Conservation (phyloP, 2,797 vertebrate genomes). For the Australoheros facetus region DNA sequence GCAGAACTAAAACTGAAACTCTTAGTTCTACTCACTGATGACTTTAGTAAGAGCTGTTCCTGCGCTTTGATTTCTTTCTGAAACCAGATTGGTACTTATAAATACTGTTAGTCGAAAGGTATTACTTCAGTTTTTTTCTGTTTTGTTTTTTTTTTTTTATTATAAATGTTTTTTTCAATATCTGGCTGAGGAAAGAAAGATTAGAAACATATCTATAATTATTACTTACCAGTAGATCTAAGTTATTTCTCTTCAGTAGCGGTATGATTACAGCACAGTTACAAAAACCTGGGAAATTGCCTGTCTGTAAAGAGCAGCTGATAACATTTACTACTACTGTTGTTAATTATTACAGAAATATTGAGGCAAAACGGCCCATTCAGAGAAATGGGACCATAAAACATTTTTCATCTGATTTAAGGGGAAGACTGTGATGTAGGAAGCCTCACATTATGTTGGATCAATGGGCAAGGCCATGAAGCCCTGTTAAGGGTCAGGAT, state of each 20-base stretch:
- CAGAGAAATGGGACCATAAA: not conserved
- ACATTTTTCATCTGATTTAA: not conserved
- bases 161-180: not conserved
- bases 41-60: not conserved
- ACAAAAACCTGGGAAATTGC: not conserved
- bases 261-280: not conserved
- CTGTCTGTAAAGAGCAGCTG: not conserved
- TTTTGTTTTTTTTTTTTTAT: accelerated
- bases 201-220: slow-evolving; percentile 1
- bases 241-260: no score
- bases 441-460: not conserved
- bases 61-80: not conserved
- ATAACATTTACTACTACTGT: not conserved
- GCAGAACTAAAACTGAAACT: not conserved
- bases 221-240: not conserved
- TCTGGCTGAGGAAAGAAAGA: not conserved
- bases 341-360: not conserved
- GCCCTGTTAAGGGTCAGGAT: not conserved
- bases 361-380: not conserved
- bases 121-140: not conserved
- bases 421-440: not conserved
- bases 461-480: not conserved
- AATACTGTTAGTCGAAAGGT: not conserved
- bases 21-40: not conserved
- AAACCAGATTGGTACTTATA: not conserved